Conservation (phyloP, 2,888 invertebrate species). For the Resseliella maxima region DNA sequence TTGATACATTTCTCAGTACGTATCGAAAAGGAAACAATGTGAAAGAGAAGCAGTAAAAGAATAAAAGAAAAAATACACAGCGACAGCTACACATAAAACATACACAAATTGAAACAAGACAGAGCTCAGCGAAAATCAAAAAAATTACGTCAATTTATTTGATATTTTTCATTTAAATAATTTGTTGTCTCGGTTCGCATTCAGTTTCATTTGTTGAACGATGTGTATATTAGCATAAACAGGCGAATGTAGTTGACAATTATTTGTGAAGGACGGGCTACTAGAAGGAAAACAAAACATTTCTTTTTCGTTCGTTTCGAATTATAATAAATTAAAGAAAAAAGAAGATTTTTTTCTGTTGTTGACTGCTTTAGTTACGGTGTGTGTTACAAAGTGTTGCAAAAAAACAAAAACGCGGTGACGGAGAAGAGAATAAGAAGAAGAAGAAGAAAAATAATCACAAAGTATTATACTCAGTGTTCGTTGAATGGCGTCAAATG, state of each 20-base stretch:
- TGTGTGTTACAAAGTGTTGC: not conserved
- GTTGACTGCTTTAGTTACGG: no score
- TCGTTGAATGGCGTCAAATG: conserved; percentile 4
- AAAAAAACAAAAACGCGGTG: not conserved
- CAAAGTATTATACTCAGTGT: not conserved
- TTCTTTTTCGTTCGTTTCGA: no score
- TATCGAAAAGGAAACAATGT: not conserved
- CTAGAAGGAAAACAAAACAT: not conserved
- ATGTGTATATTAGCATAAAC: not conserved
- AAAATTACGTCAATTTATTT: conserved; percentile 20
- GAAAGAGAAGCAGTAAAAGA: no score
- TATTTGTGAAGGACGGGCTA: no score
- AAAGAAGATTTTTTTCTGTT: no score
- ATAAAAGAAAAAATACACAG: no score
- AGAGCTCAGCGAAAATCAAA: not conserved
- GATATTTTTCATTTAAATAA: conserved; percentile 27
- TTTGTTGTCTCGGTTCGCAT: not conserved
- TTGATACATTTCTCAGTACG: conserved; percentile 30
- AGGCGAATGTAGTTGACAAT: not conserved
- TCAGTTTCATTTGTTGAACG: not conserved
- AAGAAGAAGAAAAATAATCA: not conserved
- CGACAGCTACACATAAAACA: not conserved
- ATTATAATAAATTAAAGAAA: no score
- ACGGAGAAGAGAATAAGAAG: no score
- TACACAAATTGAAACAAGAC: not conserved